Percentiles rank a stretch among this genome's conserved stretches.
phyloP scores from a whole-genome alignment of 2,113 vertebrate species.

The Electrona antarctica region DNA sequence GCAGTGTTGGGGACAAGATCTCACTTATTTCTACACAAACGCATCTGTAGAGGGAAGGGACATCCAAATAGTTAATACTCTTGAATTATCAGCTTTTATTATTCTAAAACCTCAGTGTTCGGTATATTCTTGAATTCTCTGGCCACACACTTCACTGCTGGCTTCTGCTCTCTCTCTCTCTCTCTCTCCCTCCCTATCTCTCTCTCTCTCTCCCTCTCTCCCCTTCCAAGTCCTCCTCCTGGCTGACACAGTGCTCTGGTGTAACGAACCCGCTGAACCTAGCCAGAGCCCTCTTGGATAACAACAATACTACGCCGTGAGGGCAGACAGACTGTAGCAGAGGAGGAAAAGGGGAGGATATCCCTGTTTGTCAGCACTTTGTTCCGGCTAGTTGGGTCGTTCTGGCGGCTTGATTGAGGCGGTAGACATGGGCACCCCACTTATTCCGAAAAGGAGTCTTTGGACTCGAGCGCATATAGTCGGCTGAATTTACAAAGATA shows the following conservation, averaged over 20 bases:
- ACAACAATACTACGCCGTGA: constrained; percentile 20
- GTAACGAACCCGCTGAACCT: constrained; percentile 67
- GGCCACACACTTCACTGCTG: constrained; percentile 39
- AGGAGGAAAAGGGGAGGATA: constrained; percentile 8
- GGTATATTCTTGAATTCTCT: constrained; percentile 16
- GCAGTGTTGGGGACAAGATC: constrained; percentile 55
- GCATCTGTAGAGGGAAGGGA: constrained; percentile 37
- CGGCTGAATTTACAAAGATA: not conserved
- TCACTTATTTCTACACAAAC: constrained; percentile 61
- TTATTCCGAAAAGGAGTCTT: not conserved
- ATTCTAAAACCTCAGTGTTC: too few relatives aligned
- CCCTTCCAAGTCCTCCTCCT: constrained; percentile 50
- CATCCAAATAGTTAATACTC: too few relatives aligned
- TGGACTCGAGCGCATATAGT: not conserved
- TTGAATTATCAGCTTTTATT: too few relatives aligned
- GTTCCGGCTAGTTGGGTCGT: constrained; percentile 3
- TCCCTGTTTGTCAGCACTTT: constrained; percentile 9
- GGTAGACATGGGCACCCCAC: not conserved
- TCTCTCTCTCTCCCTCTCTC: constrained; percentile 23
- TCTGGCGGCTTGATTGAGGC: not conserved
- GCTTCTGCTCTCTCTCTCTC: constrained; percentile 44
- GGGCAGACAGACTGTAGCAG: not conserved
- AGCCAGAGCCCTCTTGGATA: constrained; percentile 23
- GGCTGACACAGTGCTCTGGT: constrained; percentile 48
- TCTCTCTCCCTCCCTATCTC: constrained; percentile 12